phyloP scores from a whole-genome alignment of 2,888 invertebrate genomes.

The Drosophila quinaria region DNA sequence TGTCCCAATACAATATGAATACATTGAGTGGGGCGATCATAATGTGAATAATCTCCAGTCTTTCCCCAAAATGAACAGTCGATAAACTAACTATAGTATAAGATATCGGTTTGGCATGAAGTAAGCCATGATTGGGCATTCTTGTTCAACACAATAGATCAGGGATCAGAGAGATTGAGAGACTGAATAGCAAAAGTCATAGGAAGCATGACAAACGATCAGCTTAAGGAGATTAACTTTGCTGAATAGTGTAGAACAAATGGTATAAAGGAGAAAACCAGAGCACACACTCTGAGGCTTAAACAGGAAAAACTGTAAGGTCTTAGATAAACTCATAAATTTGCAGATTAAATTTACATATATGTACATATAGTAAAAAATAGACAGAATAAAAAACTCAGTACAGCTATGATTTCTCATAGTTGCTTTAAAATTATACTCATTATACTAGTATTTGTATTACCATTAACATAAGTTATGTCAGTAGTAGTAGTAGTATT shows the following conservation, averaged over 20 bases:
- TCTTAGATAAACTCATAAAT: conserved; percentile 43
- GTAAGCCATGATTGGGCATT: conserved; percentile 48
- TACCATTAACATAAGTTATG: neutral
- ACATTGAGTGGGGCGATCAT: conserved; percentile 36
- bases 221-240: conserved; percentile 50
- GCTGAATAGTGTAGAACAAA: conserved; percentile 26
- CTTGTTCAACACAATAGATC: conserved; percentile 43
- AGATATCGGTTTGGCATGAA: conserved; percentile 18
- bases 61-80: conserved; percentile 17
- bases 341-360: conserved; percentile 36
- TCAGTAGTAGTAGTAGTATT: neutral
- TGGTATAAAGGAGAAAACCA: conserved; percentile 13
- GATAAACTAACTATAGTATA: conserved; percentile 13
- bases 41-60: conserved; percentile 29
- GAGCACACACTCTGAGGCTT: neutral
- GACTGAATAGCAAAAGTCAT: conserved; percentile 20
- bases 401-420: conserved; percentile 15
- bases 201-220: conserved; percentile 59
- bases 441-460: neutral
- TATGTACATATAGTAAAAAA: neutral
- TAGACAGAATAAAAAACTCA: neutral
- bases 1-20: conserved; percentile 52
- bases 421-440: neutral
- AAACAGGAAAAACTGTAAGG: conserved; percentile 10
- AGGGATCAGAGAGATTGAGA: conserved; percentile 1